A percentile compares a stretch with the other conserved stretches of the same genome.
Evolutionary conservation across 1,140 invertebrate genomes (phyloP).

Genomic region (Aphis gossypii): DNA sequence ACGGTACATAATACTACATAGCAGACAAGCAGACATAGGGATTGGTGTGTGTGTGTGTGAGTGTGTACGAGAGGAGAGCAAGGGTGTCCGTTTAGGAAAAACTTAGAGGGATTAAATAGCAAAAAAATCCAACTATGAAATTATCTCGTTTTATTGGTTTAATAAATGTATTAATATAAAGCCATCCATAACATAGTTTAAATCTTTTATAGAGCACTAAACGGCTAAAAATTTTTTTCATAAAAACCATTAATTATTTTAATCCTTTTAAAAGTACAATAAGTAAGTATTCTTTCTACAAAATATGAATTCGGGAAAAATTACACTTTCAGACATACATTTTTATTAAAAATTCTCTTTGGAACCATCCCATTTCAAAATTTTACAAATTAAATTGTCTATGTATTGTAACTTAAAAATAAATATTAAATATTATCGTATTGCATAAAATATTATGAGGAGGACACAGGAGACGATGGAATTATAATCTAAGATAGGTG

Average conservation of each 20-base stretch:
- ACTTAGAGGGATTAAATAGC: background rate
- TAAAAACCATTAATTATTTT: background rate
- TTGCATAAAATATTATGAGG: background rate
- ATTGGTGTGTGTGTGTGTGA: background rate
- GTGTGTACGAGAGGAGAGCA: background rate
- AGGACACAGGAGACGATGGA: background rate
- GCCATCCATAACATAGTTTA: no score
- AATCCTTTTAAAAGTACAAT: background rate
- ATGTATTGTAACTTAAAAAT: background rate
- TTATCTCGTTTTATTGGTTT: background rate
- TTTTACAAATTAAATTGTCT: background rate
- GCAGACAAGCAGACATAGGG: no score
- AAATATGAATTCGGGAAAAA: background rate
- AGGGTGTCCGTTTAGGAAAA: background rate
- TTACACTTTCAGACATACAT: background rate
- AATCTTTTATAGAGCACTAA: no score
- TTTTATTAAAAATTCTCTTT: background rate
- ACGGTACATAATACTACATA: background rate
- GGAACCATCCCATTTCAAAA: background rate
- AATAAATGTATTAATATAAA: background rate
- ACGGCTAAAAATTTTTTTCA: background rate
- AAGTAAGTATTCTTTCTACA: background rate
- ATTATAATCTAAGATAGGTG: background rate
- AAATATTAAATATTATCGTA: background rate
- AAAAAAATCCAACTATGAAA: background rate